A percentile compares a stretch with the other conserved stretches of the same genome.
Evolutionary conservation across 2,888 invertebrate genomes (phyloP).

Genomic region (Agonum fuliginosum): DNA sequence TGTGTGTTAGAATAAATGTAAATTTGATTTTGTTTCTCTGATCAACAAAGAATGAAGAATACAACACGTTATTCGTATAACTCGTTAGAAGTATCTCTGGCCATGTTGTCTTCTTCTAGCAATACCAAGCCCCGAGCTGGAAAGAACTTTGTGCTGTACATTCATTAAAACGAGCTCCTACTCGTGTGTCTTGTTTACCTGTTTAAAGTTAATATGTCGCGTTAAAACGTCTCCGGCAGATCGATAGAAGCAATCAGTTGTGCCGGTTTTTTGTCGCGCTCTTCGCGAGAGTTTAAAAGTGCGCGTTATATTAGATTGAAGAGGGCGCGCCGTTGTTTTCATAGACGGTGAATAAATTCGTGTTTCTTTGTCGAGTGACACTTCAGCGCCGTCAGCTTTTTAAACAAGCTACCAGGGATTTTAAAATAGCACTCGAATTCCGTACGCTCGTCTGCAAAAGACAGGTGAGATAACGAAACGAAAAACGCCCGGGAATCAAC

Average conservation of each 20-base stretch:
- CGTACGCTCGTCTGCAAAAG: conserved; percentile 37
- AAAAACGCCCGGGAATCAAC: background rate
- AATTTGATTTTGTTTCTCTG: too few relatives aligned
- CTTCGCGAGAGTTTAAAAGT: background rate
- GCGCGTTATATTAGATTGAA: conserved; percentile 37
- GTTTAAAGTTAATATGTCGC: background rate
- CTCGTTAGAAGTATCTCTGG: too few relatives aligned
- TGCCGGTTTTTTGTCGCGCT: background rate
- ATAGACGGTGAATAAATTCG: conserved; percentile 56
- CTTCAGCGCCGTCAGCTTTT: conserved; percentile 56
- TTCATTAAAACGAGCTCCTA: too few relatives aligned
- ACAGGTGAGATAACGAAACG: conserved; percentile 50
- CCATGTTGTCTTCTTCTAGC: too few relatives aligned
- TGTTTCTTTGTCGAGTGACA: conserved; percentile 58
- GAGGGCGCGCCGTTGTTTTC: conserved; percentile 48
- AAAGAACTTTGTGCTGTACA: too few relatives aligned
- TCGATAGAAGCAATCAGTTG: conserved; percentile 32
- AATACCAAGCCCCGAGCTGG: too few relatives aligned
- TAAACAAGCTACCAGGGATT: conserved; percentile 58
- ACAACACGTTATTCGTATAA: too few relatives aligned
- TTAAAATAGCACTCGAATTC: conserved; percentile 57
- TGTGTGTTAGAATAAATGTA: too few relatives aligned
- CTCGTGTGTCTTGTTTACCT: too few relatives aligned
- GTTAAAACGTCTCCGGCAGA: background rate
- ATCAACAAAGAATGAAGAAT: too few relatives aligned